Percentiles rank a stretch among this genome's conserved stretches.
These are phyloP conservation scores for Cairina moschata DNA, from an alignment of 2,113 vertebrate genomes.

Conservation along the genomic window DNA sequence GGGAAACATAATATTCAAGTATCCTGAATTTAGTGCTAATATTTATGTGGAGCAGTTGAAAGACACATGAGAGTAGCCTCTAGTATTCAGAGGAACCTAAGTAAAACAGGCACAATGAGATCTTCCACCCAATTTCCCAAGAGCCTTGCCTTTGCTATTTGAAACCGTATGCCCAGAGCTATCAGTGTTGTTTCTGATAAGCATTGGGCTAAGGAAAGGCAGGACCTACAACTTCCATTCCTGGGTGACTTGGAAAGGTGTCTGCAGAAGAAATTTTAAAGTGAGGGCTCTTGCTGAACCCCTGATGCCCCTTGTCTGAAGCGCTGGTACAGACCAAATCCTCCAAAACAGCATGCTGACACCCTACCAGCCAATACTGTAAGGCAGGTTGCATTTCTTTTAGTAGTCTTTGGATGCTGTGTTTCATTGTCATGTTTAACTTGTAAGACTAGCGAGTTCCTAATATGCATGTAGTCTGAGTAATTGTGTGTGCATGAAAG, in stretches of 20 bases:
- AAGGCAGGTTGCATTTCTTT: not conserved
- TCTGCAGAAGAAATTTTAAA: not conserved
- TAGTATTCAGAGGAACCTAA: not conserved
- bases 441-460: not conserved
- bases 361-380: not conserved
- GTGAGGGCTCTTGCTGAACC: not conserved
- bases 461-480: not conserved
- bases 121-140: not conserved
- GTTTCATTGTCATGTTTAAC: not conserved
- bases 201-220: not conserved
- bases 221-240: not conserved
- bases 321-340: not conserved
- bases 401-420: not conserved
- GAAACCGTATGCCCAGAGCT: not conserved
- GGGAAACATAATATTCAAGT: not conserved
- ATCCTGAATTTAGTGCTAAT: fast-evolving
- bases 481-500: not conserved
- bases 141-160: not conserved
- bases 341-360: not conserved
- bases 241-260: not conserved
- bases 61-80: not conserved
- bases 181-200: not conserved
- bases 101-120: not conserved
- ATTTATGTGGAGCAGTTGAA: not conserved
- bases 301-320: not conserved